Percentiles rank a stretch among this genome's conserved stretches.
These are phyloP conservation scores for Sebastes schlegelii DNA, from an alignment of 2,113 vertebrate species.

Conservation along the genomic window DNA sequence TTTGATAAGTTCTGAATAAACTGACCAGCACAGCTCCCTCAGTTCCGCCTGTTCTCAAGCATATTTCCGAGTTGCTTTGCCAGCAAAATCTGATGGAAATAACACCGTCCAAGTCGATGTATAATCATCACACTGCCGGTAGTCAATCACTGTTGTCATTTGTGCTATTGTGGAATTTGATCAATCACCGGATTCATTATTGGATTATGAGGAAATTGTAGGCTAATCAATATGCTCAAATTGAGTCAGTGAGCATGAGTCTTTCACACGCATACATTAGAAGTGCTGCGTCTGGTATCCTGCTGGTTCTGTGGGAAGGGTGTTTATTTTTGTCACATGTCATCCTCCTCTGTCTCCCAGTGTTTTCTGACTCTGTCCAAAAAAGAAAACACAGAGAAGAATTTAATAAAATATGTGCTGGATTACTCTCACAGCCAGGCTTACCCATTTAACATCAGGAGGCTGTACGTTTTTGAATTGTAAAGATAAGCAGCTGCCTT, in stretches of 20 bases:
- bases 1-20: conserved; percentile 9
- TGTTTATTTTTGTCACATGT: conserved; percentile 22
- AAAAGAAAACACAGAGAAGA: conserved; percentile 9
- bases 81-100: conserved; percentile 23
- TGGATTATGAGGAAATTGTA: conserved; percentile 48
- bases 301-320: conserved; percentile 7
- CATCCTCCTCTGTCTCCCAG: neutral
- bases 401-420: conserved; percentile 12
- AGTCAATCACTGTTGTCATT: conserved; percentile 44
- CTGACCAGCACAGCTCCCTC: neutral
- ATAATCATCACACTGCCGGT: conserved; percentile 3
- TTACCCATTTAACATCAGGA: conserved; percentile 31
- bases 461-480: conserved; percentile 10
- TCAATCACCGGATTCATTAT: conserved; percentile 26
- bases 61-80: conserved; percentile 13
- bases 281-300: conserved; percentile 9
- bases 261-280: conserved; percentile 24
- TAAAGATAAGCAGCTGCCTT: conserved; percentile 45
- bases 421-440: conserved; percentile 2
- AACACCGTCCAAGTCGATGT: neutral
- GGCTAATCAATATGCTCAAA: conserved; percentile 42
- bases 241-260: neutral
- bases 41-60: neutral
- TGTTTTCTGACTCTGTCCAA: neutral
- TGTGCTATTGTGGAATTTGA: conserved; percentile 14